These are phyloP conservation scores for Cyphomyrus discorhynchus DNA, from an alignment of 2,113 vertebrate genomes.

Conservation along the genomic window DNA sequence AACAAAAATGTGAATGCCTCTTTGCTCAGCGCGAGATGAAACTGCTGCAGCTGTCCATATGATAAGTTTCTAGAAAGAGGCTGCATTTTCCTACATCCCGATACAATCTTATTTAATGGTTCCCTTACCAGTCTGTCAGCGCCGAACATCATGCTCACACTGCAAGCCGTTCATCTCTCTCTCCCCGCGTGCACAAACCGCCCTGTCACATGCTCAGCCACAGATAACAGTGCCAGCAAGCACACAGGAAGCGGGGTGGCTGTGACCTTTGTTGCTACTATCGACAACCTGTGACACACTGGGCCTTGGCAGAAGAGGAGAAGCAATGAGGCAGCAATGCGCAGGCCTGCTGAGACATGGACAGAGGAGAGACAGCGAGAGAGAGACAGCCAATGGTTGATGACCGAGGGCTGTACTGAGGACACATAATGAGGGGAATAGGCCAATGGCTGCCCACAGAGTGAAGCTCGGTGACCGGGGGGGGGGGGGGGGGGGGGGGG, in stretches of 20 bases:
- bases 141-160: neutral
- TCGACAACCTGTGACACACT: neutral
- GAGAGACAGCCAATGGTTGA: neutral
- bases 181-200: neutral
- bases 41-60: neutral
- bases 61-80: neutral
- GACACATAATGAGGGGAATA: neutral
- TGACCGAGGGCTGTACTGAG: neutral
- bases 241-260: neutral
- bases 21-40: neutral
- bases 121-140: neutral
- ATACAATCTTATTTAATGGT: neutral
- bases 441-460: neutral
- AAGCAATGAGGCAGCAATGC: neutral
- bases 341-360: constrained; percentile 6
- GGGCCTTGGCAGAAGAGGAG: neutral
- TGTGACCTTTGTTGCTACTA: neutral
- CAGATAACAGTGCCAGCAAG: neutral
- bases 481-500: neutral
- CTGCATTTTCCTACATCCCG: neutral
- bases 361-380: constrained; percentile 12
- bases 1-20: neutral
- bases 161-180: neutral
- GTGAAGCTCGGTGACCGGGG: neutral
- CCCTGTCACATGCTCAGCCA: neutral